Percentiles rank a stretch among this genome's conserved stretches.
phyloP scores from a whole-genome alignment of 35 echinoderm and acorn worm species.

The Heliocidaris tuberculata region DNA sequence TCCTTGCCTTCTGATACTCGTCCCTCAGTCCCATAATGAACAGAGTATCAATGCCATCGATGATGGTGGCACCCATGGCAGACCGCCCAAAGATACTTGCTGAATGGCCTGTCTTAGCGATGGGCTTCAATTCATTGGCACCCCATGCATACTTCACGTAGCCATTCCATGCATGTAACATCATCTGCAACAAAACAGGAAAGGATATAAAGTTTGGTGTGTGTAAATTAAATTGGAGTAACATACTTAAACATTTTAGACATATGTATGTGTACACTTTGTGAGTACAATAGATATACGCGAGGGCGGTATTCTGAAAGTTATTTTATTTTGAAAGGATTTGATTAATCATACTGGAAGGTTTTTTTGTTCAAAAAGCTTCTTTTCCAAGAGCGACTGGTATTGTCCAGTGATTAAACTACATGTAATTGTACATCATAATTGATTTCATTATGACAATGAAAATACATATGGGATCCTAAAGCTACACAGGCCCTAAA shows the following conservation, averaged over 20 bases:
- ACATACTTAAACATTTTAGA: no score
- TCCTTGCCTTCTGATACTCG: conserved; percentile 75
- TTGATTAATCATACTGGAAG: no score
- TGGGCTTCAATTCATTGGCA: conserved; percentile 95
- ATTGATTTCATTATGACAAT: no score
- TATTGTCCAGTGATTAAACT: no score
- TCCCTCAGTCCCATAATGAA: conserved; percentile 94
- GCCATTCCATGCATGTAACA: conserved; percentile 92
- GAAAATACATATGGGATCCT: no score
- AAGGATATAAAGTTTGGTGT: not conserved
- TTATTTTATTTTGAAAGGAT: not conserved
- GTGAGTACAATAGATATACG: no score
- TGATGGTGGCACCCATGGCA: conserved; percentile 88
- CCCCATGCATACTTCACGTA: conserved; percentile 96
- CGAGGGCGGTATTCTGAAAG: not conserved
- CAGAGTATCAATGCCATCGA: conserved; percentile 93
- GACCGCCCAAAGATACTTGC: conserved; percentile 95
- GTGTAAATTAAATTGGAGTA: no score
- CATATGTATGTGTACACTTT: no score
- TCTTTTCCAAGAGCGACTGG: no score
- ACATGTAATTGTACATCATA: no score
- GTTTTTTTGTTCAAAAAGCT: no score
- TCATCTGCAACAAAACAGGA: conserved; percentile 74
- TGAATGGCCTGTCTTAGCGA: conserved; percentile 81
- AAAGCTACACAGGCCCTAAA: no score